These are phyloP conservation scores for Nomada fucata DNA, from an alignment of 2,888 invertebrate genomes.

Conservation along the genomic window DNA sequence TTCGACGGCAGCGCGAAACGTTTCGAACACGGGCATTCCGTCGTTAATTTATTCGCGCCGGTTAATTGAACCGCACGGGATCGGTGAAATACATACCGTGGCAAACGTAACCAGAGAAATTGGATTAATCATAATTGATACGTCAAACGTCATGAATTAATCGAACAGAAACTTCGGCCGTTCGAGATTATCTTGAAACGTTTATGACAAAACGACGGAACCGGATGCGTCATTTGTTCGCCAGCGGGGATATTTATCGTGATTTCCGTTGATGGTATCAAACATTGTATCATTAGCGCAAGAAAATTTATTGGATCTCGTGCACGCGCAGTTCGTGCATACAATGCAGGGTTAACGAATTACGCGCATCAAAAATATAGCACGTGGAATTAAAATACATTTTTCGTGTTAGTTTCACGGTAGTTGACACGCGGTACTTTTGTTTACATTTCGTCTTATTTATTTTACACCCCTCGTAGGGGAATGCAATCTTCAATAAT, in stretches of 20 bases:
- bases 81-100: background rate
- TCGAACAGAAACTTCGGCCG: background rate
- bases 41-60: background rate
- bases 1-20: background rate
- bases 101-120: conserved; percentile 10
- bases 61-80: background rate
- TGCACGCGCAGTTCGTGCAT: too few species aligned
- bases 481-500: too few species aligned
- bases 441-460: too few species aligned
- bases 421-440: too few species aligned
- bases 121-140: conserved; percentile 18
- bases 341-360: too few species aligned
- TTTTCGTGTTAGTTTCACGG: too few species aligned
- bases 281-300: too few species aligned
- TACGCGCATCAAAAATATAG: too few species aligned
- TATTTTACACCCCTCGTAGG: too few species aligned
- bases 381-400: too few species aligned
- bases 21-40: background rate
- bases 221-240: background rate
- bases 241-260: background rate
- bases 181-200: background rate
- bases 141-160: conserved; percentile 1
- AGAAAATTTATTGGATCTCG: too few species aligned
- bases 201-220: background rate
- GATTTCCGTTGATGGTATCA: background rate